Evolutionary conservation across 2,888 invertebrate species (phyloP).

Genomic region (Nipponacmea schrenckii): DNA sequence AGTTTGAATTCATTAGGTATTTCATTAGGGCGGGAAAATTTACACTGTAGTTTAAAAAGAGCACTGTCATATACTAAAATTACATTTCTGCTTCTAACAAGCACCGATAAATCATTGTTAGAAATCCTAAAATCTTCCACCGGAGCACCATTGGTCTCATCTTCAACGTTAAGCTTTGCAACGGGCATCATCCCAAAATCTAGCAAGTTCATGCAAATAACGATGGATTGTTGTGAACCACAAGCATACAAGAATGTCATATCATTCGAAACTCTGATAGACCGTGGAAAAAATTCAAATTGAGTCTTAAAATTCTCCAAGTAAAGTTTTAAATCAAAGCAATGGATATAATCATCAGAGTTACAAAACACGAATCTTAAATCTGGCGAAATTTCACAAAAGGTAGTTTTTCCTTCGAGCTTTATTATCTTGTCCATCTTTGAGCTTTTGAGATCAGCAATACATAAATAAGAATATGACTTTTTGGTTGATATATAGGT

Average conservation of each 20-base stretch:
- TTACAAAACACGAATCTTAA: slow-evolving; percentile 59
- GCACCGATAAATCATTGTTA: slow-evolving; percentile 33
- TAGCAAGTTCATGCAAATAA: not conserved
- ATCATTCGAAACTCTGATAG: not conserved
- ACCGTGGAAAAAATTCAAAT: not conserved
- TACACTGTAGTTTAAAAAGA: slow-evolving; percentile 51
- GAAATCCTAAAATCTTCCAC: slow-evolving; percentile 45
- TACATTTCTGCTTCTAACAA: slow-evolving; percentile 46
- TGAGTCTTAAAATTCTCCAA: not conserved
- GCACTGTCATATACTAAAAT: slow-evolving; percentile 57
- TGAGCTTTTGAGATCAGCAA: slow-evolving; percentile 51
- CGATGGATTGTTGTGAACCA: not conserved
- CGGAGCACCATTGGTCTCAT: slow-evolving; percentile 43
- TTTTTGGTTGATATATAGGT: slow-evolving; percentile 58
- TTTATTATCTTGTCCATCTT: slow-evolving; percentile 57
- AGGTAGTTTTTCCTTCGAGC: slow-evolving; percentile 53
- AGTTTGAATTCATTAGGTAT: slow-evolving; percentile 63
- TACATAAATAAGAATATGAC: slow-evolving; percentile 54
- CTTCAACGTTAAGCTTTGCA: slow-evolving; percentile 21
- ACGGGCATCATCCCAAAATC: not conserved
- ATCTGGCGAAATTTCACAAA: slow-evolving; percentile 60
- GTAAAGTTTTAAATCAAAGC: slow-evolving; percentile 53
- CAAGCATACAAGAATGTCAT: not conserved
- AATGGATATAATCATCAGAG: slow-evolving; percentile 52
- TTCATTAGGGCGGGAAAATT: slow-evolving; percentile 54